Base-by-base conservation (phyloP, 2,888 invertebrate genomes). In the Oscheius sp. region DNA sequence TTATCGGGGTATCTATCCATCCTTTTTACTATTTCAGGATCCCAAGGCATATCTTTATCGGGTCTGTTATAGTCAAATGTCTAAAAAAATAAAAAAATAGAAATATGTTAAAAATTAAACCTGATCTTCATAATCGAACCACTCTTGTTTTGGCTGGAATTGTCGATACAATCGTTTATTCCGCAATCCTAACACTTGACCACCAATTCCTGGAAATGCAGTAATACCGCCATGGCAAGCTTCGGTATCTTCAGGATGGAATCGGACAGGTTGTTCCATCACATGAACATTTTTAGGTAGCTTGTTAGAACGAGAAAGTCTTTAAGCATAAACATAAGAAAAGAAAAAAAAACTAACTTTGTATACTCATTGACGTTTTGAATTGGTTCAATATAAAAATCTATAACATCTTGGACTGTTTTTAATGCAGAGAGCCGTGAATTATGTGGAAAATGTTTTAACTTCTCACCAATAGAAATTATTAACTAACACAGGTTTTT, bases 71-170 rank as follows among this genome's bases (percentile, higher is more conserved):
- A 78, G 45, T 79, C 79, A 62, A 74, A 80, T 0, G 73, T 66
- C 74, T 77, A 36, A 24, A 77, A 67, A 20, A 14, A n/a, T 4
- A 12, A 14, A 20, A 41, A 22, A 17, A 20, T 33, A 32, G 9
- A 54, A 41, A 44, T 12, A 9, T 9, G 8, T 1, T 22, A 20
- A 66, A 44, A n/a, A 14, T 30, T 45, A 36, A 33, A 74, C 77
- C 68, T 78, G 79, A 56, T 85, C 84, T 24, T 85, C 85, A 61
- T 79, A 85, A 62, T 85, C 85, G 67, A 75, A 85, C 85, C 85
- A 85, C 36, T 85, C 81, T 50, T 81, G 74, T 63, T 85, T 85
- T n/a, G 85, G 84, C 36, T 80, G 70, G 72, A 78, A 85, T 54
- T 84, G 80, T 41, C 84, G 71, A 14, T 78, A 71, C 0, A 85